Evolutionary conservation across 2,888 invertebrate species (phyloP).

Genomic region (Dysmachus trigonus): DNA sequence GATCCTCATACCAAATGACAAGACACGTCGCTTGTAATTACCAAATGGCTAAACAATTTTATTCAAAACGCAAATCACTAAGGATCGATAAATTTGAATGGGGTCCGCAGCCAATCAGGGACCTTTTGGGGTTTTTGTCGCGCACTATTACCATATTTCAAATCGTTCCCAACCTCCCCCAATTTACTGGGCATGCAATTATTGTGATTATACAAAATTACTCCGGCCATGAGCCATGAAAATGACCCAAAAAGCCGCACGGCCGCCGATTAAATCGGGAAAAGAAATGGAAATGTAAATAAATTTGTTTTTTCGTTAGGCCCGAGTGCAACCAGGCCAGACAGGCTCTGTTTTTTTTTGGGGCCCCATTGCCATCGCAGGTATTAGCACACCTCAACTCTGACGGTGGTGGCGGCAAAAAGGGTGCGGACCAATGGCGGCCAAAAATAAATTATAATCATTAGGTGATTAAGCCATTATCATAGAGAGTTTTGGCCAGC

Average conservation of each 20-base stretch:
- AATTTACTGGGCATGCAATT: constrained; percentile 36
- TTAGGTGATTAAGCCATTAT: constrained; percentile 43
- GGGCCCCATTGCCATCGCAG: background rate
- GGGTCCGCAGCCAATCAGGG: background rate
- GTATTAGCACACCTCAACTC: background rate
- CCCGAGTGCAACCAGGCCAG: constrained; percentile 15
- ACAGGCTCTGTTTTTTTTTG: background rate
- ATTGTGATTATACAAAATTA: constrained; percentile 42
- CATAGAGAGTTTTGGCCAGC: constrained; percentile 17
- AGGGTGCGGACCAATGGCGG: background rate
- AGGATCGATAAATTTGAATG: background rate
- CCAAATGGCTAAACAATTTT: background rate
- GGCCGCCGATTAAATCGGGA: constrained; percentile 21
- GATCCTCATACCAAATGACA: background rate
- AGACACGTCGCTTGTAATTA: background rate
- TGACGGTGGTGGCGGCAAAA: background rate
- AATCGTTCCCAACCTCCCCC: constrained; percentile 6
- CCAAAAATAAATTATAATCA: constrained; percentile 44
- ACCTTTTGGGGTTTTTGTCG: constrained; percentile 1
- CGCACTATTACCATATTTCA: constrained; percentile 28
- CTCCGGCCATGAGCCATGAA: constrained; percentile 26
- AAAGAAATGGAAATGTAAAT: constrained; percentile 41
- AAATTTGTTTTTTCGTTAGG: constrained; percentile 28
- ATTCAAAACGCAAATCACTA: background rate
- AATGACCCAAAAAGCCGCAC: constrained; percentile 40